These are phyloP conservation scores for Lagorchestes hirsutus DNA, from an alignment of 2,797 vertebrate genomes.

Conservation along the genomic window DNA sequence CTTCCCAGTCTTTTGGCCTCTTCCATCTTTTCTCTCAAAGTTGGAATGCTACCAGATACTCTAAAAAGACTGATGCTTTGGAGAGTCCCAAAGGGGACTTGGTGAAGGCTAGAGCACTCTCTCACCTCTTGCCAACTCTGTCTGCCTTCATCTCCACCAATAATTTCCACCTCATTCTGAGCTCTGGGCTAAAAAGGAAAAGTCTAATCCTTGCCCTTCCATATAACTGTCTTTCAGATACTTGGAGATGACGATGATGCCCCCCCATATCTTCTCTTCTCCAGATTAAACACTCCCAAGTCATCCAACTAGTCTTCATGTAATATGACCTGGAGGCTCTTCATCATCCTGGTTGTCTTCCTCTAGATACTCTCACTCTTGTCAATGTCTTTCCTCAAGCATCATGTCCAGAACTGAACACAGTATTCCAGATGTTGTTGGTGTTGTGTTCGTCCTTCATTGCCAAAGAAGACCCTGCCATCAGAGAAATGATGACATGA, in stretches of 20 bases:
- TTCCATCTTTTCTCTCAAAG: not conserved
- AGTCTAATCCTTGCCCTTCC: not conserved
- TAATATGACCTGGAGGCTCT: not conserved
- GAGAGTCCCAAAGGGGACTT: not conserved
- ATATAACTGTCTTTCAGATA: not conserved
- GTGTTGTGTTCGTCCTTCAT: too few species aligned
- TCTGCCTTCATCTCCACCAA: not conserved
- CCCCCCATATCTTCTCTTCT: not conserved
- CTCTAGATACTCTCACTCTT: not conserved
- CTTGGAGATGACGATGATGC: not conserved
- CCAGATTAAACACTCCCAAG: not conserved
- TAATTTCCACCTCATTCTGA: not conserved
- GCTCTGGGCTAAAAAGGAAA: not conserved
- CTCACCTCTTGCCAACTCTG: not conserved
- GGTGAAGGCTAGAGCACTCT: not conserved
- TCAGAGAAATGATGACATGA: too few species aligned
- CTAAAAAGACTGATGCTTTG: not conserved
- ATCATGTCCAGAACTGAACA: not conserved
- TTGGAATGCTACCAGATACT: not conserved
- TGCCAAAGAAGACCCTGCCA: too few species aligned
- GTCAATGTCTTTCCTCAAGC: not conserved
- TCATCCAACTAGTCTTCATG: not conserved
- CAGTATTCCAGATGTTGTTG: not conserved
- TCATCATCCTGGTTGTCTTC: not conserved
- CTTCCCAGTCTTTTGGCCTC: not conserved